Percentiles rank a stretch among this genome's conserved stretches.
Evolutionary conservation across 2,888 invertebrate species (phyloP).

Genomic region (Coecobrya sp.): DNA sequence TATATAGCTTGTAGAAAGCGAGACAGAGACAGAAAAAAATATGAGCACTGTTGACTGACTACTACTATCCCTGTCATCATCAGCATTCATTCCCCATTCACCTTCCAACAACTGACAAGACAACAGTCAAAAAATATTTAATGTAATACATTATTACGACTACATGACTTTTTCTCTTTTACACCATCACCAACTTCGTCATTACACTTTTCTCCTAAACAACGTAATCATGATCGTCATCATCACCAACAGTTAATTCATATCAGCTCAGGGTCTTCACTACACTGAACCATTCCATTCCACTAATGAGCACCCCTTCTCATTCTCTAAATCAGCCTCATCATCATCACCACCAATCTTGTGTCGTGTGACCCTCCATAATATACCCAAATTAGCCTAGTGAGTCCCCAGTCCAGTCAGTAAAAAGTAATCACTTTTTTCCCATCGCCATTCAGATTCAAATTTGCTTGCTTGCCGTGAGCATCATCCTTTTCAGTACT

Average conservation of each 20-base stretch:
- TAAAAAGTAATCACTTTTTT: conserved; percentile 64
- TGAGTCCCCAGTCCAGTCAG: conserved; percentile 28
- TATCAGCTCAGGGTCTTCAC: conserved; percentile 34
- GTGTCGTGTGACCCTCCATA: conserved; percentile 63
- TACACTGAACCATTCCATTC: background rate
- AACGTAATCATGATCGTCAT: conserved; percentile 22
- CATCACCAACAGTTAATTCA: background rate
- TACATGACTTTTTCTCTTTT: conserved; percentile 59
- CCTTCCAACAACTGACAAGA: conserved; percentile 77
- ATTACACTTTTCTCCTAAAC: background rate
- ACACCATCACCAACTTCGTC: conserved; percentile 48
- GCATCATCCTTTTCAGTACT: conserved; percentile 46
- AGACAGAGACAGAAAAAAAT: conserved; percentile 42
- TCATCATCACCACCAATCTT: background rate
- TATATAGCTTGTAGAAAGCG: background rate
- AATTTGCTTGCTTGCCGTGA: conserved; percentile 54
- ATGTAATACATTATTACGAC: conserved; percentile 22
- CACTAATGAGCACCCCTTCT: conserved; percentile 70
- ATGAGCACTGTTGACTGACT: conserved; percentile 31
- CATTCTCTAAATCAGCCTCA: conserved; percentile 5
- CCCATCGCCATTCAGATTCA: conserved; percentile 64
- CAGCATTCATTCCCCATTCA: conserved; percentile 65
- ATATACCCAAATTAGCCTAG: conserved; percentile 48
- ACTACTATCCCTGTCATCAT: background rate
- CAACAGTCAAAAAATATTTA: conserved; percentile 40